Base-by-base conservation (phyloP, 2,797 vertebrate species). In the Bufotes viridis region DNA sequence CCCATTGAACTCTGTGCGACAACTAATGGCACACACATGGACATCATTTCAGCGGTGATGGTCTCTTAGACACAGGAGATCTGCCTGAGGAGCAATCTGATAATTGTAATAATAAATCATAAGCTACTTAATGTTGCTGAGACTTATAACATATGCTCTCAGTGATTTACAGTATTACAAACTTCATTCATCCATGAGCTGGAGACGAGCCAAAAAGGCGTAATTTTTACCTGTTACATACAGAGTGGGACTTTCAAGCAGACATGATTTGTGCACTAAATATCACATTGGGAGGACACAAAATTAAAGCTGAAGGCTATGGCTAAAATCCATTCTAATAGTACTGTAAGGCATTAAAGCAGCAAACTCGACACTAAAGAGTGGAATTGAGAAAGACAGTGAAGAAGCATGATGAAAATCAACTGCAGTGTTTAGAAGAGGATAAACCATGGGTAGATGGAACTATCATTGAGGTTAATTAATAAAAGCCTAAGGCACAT, bases 81-180 rank as follows among this genome's bases (percentile, higher is more conserved):
- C 69, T 82, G 81, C 81, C 86, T 72, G 81, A 87, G 86, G 86
- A 87, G 86, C 81, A 87, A 81, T 87, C 67, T 87, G 79, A 87
- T 87, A 87, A 87, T 87, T 78, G 81, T 51, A 78, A 83, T 83
- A 87, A 87, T 87, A 87, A 87, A 87, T 87, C 86, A 78, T 78
- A 87, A 67, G 80, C 70, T 87, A 82, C 72, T 87, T 82, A 87
- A 78, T 87, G 86, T 82, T 87, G 53, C 86, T 87, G 80, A 87
- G 80, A 72, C 78, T 61, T 75, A 82, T 81, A 87, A 76, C 86
- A 87, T 82, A 82, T 87, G 86, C 80, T 83, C 75, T 75, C 72
- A 22, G 86, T 82, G 86, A 87, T 87, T 87, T 87, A 87, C 86
- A 78, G 81, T 78, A 78, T 82, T 87, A 87, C 80, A 83, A 75